These are phyloP conservation scores for Xerus rutilus DNA, from an alignment of 2,797 vertebrate species.

Conservation along the genomic window DNA sequence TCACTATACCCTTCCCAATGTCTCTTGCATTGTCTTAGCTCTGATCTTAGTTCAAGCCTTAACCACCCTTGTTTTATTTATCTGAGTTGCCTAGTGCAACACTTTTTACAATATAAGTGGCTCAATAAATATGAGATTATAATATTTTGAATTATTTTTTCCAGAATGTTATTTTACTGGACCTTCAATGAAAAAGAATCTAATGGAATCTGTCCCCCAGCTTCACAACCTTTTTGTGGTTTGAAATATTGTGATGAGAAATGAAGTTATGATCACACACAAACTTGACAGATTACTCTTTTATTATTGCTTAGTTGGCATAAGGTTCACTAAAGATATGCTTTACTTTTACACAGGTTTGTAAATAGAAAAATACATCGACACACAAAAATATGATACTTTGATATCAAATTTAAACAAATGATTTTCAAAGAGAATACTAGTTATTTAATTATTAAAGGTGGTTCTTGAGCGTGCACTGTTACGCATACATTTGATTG, in stretches of 20 bases:
- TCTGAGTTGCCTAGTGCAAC: neutral
- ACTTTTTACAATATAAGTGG: neutral
- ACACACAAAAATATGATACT: conserved; percentile 81
- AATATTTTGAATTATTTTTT: neutral
- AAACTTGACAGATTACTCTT: conserved; percentile 28
- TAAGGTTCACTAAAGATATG: conserved; percentile 73
- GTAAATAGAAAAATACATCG: conserved; percentile 81
- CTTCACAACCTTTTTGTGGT: neutral
- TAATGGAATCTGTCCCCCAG: neutral
- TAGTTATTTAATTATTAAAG: conserved; percentile 79
- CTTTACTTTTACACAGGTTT: conserved; percentile 73
- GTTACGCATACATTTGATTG: conserved; percentile 33
- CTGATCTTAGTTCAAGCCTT: neutral
- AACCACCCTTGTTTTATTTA: neutral
- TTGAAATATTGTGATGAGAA: conserved; percentile 43
- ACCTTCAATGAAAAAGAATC: neutral
- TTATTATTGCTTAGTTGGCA: conserved; percentile 75
- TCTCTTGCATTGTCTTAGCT: neutral
- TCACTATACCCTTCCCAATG: neutral
- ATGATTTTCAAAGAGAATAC: conserved; percentile 75
- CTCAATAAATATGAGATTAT: neutral
- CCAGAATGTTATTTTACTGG: neutral
- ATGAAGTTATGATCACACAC: conserved; percentile 45
- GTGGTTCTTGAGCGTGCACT: conserved; percentile 60
- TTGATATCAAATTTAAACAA: conserved; percentile 83